phyloP scores from a whole-genome alignment of 2,888 invertebrate species.

The Tachina grossa region DNA sequence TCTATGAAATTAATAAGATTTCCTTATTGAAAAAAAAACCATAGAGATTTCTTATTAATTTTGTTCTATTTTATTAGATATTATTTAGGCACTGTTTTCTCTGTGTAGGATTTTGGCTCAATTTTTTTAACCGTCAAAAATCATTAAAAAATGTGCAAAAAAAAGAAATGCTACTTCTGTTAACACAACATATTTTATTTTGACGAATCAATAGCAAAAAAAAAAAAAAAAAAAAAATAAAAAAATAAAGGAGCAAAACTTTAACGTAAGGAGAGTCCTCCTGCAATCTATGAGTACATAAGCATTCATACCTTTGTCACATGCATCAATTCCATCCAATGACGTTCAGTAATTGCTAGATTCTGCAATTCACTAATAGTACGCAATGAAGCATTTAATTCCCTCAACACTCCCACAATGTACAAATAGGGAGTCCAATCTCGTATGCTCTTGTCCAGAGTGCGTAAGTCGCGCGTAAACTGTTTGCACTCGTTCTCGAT shows the following conservation, averaged over 20 bases:
- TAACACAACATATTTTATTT: neutral
- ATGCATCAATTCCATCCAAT: slow-evolving; percentile 97
- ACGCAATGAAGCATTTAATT: slow-evolving; percentile 95
- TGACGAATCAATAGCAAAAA: no score
- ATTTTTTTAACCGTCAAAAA: neutral
- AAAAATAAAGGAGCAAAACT: no score
- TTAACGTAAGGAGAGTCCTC: neutral
- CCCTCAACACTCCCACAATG: slow-evolving; percentile 92
- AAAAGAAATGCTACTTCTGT: neutral
- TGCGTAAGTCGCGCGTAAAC: slow-evolving; percentile 92
- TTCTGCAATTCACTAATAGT: slow-evolving; percentile 97
- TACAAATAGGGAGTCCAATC: slow-evolving; percentile 90
- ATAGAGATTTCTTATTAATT: no score
- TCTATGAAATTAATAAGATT: no score
- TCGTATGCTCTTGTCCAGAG: slow-evolving; percentile 92
- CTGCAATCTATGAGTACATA: slow-evolving; percentile 3
- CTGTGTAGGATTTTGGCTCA: neutral
- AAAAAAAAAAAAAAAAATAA: no score
- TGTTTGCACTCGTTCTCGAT: slow-evolving; percentile 98
- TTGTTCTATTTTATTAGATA: no score
- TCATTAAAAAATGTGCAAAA: neutral
- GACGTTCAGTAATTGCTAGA: slow-evolving; percentile 95
- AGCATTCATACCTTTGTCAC: slow-evolving; percentile 89
- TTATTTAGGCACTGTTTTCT: no score
- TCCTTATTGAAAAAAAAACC: no score